These are phyloP conservation scores for Dastarcus helophoroides DNA, from an alignment of 2,888 invertebrate genomes.

Conservation along the genomic window DNA sequence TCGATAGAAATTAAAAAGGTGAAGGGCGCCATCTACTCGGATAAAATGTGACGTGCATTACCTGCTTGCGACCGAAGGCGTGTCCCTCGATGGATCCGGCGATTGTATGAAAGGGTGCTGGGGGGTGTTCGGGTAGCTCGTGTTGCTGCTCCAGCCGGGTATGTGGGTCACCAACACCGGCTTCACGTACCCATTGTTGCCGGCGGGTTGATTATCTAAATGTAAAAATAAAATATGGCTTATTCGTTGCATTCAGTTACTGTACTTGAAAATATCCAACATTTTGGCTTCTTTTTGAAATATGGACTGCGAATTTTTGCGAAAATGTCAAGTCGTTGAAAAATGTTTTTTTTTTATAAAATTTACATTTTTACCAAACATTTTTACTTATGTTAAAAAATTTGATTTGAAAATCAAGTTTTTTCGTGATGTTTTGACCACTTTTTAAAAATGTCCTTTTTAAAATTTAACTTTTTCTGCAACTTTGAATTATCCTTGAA, in stretches of 20 bases:
- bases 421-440: too few relatives aligned
- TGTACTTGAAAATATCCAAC: neutral
- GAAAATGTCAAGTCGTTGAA: too few relatives aligned
- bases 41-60: constrained; percentile 29
- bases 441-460: too few relatives aligned
- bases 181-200: constrained; percentile 76
- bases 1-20: constrained; percentile 5
- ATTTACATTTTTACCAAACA: too few relatives aligned
- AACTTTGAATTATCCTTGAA: too few relatives aligned
- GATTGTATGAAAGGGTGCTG: constrained; percentile 57
- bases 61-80: constrained; percentile 68
- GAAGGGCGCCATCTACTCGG: constrained; percentile 4
- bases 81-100: constrained; percentile 64
- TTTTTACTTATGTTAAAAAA: too few relatives aligned
- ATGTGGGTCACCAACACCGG: constrained; percentile 75
- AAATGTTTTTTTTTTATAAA: too few relatives aligned
- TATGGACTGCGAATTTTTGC: too few relatives aligned
- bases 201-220: constrained; percentile 44
- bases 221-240: neutral
- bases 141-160: constrained; percentile 50
- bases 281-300: too few relatives aligned
- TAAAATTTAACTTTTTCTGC: too few relatives aligned
- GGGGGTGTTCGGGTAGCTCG: constrained; percentile 54
- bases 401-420: too few relatives aligned
- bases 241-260: neutral